phyloP scores from a whole-genome alignment of 2,888 invertebrate species.

The Idaea biselata region DNA sequence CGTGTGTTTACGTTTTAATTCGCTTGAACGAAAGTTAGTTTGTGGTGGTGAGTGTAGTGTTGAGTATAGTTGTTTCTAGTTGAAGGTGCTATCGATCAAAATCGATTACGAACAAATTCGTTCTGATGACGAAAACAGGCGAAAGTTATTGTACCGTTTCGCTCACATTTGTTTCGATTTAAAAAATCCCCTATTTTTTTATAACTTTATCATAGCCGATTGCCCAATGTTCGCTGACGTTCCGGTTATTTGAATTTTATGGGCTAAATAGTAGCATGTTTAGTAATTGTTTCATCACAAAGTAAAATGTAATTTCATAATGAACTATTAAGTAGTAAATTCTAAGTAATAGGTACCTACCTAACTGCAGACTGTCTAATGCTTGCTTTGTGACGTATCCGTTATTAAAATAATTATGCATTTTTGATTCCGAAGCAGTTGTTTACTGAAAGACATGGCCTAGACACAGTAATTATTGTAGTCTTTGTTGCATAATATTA shows the following conservation, averaged over 20 bases:
- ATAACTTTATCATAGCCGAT: neutral
- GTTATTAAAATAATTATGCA: neutral
- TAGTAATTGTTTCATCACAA: constrained; percentile 3
- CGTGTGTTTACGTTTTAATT: constrained; percentile 10
- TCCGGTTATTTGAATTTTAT: neutral
- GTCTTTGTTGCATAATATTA: neutral
- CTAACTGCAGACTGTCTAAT: neutral
- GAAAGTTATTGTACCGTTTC: constrained; percentile 58
- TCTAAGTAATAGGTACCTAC: neutral
- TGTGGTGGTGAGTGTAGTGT: constrained; percentile 21
- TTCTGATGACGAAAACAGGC: constrained; percentile 68
- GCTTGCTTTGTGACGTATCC: neutral
- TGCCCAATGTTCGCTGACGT: neutral
- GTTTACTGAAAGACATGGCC: neutral
- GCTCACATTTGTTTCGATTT: neutral
- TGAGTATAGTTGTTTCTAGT: neutral
- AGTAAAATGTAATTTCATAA: constrained; percentile 4
- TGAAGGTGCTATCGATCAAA: neutral
- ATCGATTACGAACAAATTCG: neutral
- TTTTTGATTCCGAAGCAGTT: neutral
- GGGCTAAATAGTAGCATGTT: neutral
- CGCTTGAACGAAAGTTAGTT: constrained; percentile 44
- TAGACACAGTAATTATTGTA: neutral
- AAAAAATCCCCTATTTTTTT: neutral
- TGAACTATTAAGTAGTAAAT: neutral